Base-by-base conservation (phyloP, 2,797 vertebrate species). In the Smutsia temminckii region DNA sequence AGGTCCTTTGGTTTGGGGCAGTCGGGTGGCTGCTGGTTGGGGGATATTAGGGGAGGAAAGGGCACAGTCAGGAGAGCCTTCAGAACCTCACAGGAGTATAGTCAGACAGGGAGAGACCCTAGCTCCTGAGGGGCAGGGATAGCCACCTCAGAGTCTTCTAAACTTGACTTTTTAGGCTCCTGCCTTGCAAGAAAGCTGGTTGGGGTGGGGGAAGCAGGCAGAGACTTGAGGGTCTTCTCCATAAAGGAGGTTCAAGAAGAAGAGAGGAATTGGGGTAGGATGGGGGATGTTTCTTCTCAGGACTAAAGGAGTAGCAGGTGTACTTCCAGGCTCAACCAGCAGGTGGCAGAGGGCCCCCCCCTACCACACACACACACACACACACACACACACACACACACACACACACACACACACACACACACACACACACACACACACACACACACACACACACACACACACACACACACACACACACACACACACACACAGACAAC, bases 301-400 rank as follows among this genome's bases (percentile, higher is more conserved):
- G 34, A 78, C 8, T 59, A 23, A 75, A 57, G 51, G 63, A 42
- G 49, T 10, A 64, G 51, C 63, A 91, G 37, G 40, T 90, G 93
- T 40, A 90, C 32, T 96, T 96, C 92, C 85, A 92, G 40, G 2
- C 16, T 27, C 12, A n/a, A 34, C 81, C 93, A 91, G 96, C 74
- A 93, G 93, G 90, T 66, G 96, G 88, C 7, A 2, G 0, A 61
- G 27, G 16, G 64, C 18, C 23, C 32, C 3, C 37, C 37, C 37
- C n/a, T n/a, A n/a, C n/a, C n/a, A 2, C 72, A 84, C 64, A 2
- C 72, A 84, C 64, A 85, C 16, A 74, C n/a, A 2, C 72, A 84
- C 64, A 2, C 72, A 84, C 64, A 85, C 16, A 74, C n/a, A 2
- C 72, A 84, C 64, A 2, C 72, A 84, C 64, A 85, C 16, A 74